Evolutionary conservation across 2,113 vertebrate genomes (phyloP).

Genomic region (Orientallactaga bullata): DNA sequence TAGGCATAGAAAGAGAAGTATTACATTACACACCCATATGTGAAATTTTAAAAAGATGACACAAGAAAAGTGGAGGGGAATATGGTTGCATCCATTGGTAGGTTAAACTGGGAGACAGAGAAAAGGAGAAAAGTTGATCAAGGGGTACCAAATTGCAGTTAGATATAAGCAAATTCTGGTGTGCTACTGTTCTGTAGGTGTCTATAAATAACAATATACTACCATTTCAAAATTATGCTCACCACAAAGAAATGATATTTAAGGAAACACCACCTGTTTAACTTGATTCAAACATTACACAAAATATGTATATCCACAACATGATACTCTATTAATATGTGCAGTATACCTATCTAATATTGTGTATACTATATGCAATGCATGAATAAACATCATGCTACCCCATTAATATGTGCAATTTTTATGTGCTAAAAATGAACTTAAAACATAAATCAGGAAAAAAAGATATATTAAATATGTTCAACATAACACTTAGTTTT

Average conservation of each 20-base stretch:
- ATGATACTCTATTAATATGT: not conserved
- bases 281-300: not conserved
- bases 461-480: slow-evolving; percentile 1
- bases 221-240: not conserved
- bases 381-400: not conserved
- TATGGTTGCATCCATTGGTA: not conserved
- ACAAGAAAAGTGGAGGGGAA: not conserved
- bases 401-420: not conserved
- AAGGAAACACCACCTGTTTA: not conserved
- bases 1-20: not conserved
- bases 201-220: not conserved
- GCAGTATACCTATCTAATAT: not conserved
- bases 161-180: not conserved
- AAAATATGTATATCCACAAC: not conserved
- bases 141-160: not conserved
- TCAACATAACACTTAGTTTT: not conserved
- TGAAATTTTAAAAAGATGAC: not conserved
- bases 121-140: not conserved
- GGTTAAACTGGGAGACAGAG: not conserved
- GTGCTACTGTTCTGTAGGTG: not conserved
- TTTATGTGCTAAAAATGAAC: not conserved
- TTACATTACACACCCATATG: not conserved
- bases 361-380: too few species aligned
- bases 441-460: not conserved
- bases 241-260: not conserved